phyloP scores from a whole-genome alignment of 2,888 invertebrate species.

The Athalia circularis region DNA sequence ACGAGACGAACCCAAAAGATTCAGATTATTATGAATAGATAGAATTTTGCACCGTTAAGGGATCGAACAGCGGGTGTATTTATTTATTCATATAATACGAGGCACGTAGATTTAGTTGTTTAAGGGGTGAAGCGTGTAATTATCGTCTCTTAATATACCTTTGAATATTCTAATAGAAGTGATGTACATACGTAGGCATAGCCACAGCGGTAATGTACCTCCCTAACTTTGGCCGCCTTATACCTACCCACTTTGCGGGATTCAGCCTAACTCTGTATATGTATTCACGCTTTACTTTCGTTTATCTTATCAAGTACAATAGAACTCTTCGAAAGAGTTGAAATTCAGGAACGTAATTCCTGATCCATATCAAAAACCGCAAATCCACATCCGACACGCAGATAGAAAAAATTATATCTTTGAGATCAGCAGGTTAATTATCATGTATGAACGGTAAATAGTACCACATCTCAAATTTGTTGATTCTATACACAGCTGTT shows the following conservation, averaged over 20 bases:
- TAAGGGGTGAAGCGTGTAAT: constrained; percentile 33
- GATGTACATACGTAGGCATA: constrained; percentile 14
- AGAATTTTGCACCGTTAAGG: not conserved
- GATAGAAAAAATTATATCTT: too few species aligned
- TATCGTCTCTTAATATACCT: constrained; percentile 26
- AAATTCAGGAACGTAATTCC: not conserved
- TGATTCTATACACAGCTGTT: too few species aligned
- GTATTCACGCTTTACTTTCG: constrained; percentile 22
- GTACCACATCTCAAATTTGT: too few species aligned
- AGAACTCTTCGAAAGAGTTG: not conserved
- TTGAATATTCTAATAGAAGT: constrained; percentile 29
- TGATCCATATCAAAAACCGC: not conserved
- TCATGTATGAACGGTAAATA: too few species aligned
- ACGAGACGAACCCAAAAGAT: not conserved
- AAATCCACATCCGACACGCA: not conserved
- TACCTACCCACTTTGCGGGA: constrained; percentile 5
- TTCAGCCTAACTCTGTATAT: not conserved
- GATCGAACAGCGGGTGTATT: constrained; percentile 21
- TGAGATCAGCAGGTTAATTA: too few species aligned
- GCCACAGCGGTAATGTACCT: not conserved
- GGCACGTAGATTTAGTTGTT: constrained; percentile 40
- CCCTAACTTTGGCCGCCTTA: not conserved
- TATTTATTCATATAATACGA: constrained; percentile 39
- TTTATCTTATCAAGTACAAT: constrained; percentile 25
- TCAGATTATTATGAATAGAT: too few species aligned